Evolutionary conservation across 2,113 vertebrate genomes (phyloP), one percentile per base, ranked within the genome.

Genomic region (Eretmochelys imbricata): DNA sequence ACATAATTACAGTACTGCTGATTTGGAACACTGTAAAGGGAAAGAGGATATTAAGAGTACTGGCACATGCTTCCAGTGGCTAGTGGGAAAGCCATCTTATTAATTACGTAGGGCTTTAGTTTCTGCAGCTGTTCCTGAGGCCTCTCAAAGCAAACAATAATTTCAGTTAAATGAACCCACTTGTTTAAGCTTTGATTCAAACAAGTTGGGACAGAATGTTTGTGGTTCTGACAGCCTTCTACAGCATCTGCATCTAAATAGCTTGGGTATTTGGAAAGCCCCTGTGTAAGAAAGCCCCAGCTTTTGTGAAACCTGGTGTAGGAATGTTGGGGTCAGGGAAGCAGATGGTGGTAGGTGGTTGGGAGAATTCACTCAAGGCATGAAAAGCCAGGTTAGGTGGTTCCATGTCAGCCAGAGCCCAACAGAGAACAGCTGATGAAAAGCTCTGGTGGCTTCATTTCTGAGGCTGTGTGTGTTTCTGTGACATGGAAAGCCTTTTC

Each of bases 371-470:
- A 25, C 8, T 8, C 1, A 10, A 35, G 42, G n/a, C 11, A 16
- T 55, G 25, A 24, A 14, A 46, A 80, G 53, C 11, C 11, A 11
- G 2, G 50, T 69, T 4, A 17, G 0, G 57, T 1, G 38, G 19
- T 0, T 82, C 46, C 75, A 65, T 76, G 80, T 12, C 16, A 11
- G 82, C 92, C 50, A 55, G 80, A 25, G 79, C 31, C 72, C 53
- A 8, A 1, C 8, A 17, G 17, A 0, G 13, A 62, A 38, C 62
- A n/a, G 62, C 65, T 20, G 8, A 69, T 72, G 65, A 22, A 38
- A 72, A 22, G 65, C 9, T 20, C 65, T 38, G n/a, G 17, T 0
- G 53, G 50, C 46, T 1, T 2, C 54, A 24, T 24, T 88, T 14
- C 49, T 19, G 35, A 72, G n/a, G n/a, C 65, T 72, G n/a, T 38